Conservation (phyloP, 30 jellyfish, hydroid and myxozoan genomes). For the Morbakka virulenta region DNA sequence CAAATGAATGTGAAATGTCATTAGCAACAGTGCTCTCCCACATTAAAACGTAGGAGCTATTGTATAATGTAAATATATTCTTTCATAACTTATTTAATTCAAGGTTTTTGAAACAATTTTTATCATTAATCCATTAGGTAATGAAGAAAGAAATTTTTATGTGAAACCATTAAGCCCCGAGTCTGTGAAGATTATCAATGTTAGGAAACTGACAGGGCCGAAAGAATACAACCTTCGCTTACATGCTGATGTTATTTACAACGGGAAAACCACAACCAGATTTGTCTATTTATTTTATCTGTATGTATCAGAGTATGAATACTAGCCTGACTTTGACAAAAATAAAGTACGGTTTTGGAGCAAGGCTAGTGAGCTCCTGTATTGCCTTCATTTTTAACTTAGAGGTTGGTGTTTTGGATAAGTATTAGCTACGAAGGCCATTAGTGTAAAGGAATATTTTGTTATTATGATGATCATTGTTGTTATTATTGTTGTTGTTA, state of each 20-base stretch:
- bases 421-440: no score
- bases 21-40: not conserved
- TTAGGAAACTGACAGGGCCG: constrained; percentile 58
- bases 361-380: no score
- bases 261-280: constrained; percentile 47
- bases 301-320: constrained; percentile 47
- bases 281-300: constrained; percentile 58
- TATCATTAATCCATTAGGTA: constrained; percentile 31
- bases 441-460: no score
- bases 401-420: no score
- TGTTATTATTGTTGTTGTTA: no score
- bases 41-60: not conserved
- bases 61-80: not conserved
- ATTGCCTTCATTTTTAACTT: no score
- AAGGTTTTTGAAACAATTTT: no score
- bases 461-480: no score
- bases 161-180: constrained; percentile 22
- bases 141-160: constrained; percentile 44
- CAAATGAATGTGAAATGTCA: no score
- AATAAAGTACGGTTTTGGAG: no score
- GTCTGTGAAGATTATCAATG: constrained; percentile 47
- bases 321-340: no score
- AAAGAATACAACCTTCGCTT: constrained; percentile 30
- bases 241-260: constrained; percentile 43
- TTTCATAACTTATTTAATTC: no score